Evolutionary conservation across 2,113 vertebrate species (phyloP).

Genomic region (Dipodomys ordii): DNA sequence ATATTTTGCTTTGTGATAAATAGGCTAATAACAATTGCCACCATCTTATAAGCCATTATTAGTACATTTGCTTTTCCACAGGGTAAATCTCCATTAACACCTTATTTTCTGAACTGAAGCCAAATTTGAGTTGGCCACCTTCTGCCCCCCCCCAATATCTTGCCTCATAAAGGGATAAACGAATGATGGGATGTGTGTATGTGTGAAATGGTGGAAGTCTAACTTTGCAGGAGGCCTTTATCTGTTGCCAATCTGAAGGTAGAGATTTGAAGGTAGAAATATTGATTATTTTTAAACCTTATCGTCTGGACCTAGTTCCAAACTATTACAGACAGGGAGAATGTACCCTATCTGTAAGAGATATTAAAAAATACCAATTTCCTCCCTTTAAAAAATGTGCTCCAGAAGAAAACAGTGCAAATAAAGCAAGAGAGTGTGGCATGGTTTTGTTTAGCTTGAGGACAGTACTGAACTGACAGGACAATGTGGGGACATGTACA

Average conservation of each 20-base stretch:
- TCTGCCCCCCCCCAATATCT: no score
- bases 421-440: not conserved
- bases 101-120: not conserved
- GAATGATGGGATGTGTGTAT: not conserved
- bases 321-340: conserved; percentile 40
- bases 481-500: rapidly evolving
- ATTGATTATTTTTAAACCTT: conserved; percentile 44
- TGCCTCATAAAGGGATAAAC: no score
- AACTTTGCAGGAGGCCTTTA: not conserved
- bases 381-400: conserved; percentile 31
- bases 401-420: not conserved
- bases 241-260: not conserved
- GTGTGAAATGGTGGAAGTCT: rapidly evolving
- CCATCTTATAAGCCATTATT: not conserved
- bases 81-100: no score
- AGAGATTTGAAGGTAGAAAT: not conserved
- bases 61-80: not conserved
- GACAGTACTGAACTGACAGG: rapidly evolving
- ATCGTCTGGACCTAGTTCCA: conserved; percentile 31
- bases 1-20: not conserved
- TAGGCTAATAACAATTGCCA: not conserved
- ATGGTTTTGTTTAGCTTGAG: not conserved
- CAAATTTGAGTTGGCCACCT: not conserved
- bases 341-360: not conserved
- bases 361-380: conserved; percentile 57